Conservation (phyloP, 2,113 vertebrate genomes). For the Scalopus aquaticus region DNA sequence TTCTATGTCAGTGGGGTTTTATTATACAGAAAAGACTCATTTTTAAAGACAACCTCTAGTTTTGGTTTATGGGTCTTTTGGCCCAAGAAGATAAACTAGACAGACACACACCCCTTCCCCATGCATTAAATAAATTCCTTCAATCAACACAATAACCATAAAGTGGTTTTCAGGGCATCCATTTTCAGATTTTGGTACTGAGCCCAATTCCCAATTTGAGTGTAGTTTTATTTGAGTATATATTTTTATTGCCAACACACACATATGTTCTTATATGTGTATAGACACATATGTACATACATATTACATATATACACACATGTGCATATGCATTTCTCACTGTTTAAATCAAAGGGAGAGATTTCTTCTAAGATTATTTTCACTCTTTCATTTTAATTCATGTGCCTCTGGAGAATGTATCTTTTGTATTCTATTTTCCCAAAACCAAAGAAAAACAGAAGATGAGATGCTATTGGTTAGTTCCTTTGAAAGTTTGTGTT, state of each 20-base stretch:
- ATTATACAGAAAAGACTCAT: conserved; percentile 59
- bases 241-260: conserved; percentile 41
- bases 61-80: not conserved
- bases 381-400: conserved; percentile 65
- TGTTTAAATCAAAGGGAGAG: conserved; percentile 64
- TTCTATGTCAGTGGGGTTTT: not conserved
- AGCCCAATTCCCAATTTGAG: conserved; percentile 4
- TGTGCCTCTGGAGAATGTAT: conserved; percentile 65
- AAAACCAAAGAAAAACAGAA: conserved; percentile 70
- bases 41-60: conserved; percentile 37
- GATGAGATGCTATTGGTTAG: conserved; percentile 55
- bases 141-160: not conserved
- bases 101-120: not conserved
- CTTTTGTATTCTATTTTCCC: conserved; percentile 64
- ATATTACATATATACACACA: too few species aligned
- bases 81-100: conserved; percentile 13
- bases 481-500: conserved; percentile 36
- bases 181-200: conserved; percentile 42
- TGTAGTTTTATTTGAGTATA: conserved; percentile 19
- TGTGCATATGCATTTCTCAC: not conserved
- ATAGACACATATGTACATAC: too few species aligned
- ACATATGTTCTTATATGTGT: not conserved
- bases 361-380: conserved; percentile 70
- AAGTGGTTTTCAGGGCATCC: conserved; percentile 17
- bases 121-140: conserved; percentile 13